Evolutionary conservation across 2,888 invertebrate genomes (phyloP), one percentile per base, ranked within the genome.

Genomic region (Cecidostiba fungosa): DNA sequence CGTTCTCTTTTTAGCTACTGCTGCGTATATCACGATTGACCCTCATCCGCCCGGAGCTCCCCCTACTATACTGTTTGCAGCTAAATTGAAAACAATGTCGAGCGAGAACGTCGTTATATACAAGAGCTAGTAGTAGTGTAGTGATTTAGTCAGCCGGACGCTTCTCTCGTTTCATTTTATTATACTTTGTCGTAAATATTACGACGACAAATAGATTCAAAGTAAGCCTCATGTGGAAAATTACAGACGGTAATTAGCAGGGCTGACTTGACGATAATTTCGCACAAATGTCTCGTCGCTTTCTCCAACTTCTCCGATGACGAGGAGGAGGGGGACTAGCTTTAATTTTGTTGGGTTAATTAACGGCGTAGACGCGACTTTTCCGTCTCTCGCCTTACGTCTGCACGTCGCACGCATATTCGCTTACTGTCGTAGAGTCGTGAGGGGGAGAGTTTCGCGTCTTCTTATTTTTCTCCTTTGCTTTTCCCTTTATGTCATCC

Each of bases 261-360:
- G 29, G 4, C 19, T 1, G 5, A 50, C 16, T 50, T 70, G 4
- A 29, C 26, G 54, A 73, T 73, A 81, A 43, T 81, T 81, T 72
- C 39, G 59, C 3, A 8, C 16, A 54, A 23, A 16, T 39, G 29
- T 39, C 73, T 39, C 69, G 70, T 70, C 32, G 23, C 23, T 62
- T 26, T 76, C 59, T 43, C 43, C 50, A 59, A 69, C 12, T 43
- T 54, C 36, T 77, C 36, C 62, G 32, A 77, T 43, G 43, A 72
- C n/a, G 74, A 6, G 16, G 78, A 66, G 59, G 66, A 8, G 23
- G 19, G 32, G 77, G 19, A 84, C 85, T 85, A 74, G 79, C 84
- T 85, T 87, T 84, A 85, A 80, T 77, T 80, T 87, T 87, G 82
- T 86, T 84, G 47, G 77, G 47, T 88, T 87, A 87, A 88, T 88